These are phyloP conservation scores for Poeciliopsis turrubarensis DNA, from an alignment of 2,113 vertebrate genomes.

Conservation along the genomic window DNA sequence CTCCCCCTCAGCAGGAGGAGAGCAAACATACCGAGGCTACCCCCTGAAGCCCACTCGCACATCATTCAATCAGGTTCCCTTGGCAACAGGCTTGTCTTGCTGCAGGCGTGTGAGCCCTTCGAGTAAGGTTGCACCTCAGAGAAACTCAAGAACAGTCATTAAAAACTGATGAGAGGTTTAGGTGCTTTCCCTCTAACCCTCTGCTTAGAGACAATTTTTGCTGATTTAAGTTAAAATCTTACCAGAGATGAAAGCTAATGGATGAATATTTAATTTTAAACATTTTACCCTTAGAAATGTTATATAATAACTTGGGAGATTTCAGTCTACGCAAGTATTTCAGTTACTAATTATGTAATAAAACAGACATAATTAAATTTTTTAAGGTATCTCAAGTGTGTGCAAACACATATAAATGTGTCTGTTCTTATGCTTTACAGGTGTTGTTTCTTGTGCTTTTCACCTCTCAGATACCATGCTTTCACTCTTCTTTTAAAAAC, in stretches of 20 bases:
- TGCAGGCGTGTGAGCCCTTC: constrained; percentile 30
- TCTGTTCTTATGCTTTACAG: neutral
- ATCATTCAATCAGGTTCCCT: constrained; percentile 51
- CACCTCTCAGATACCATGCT: neutral
- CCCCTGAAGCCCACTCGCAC: constrained; percentile 47
- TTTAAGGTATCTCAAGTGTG: no score
- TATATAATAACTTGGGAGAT: neutral
- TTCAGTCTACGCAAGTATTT: neutral
- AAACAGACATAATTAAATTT: neutral
- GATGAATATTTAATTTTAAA: neutral
- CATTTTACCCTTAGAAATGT: neutral
- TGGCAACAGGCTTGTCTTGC: constrained; percentile 51
- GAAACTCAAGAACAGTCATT: constrained; percentile 34
- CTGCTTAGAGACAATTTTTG: neutral
- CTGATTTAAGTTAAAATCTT: constrained; percentile 2
- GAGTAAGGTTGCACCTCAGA: constrained; percentile 39
- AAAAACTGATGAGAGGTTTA: constrained; percentile 43
- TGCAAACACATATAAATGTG: neutral
- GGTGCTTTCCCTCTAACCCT: constrained; percentile 13
- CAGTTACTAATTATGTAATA: neutral
- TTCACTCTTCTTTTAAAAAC: neutral
- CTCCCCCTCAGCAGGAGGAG: constrained; percentile 34
- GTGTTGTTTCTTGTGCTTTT: no score
- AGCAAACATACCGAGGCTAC: constrained; percentile 37
- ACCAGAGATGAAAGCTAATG: neutral